Percentiles rank a stretch among this genome's conserved stretches.
These are phyloP conservation scores for Drosophila birchii DNA, from an alignment of 2,888 invertebrate species.

Conservation along the genomic window DNA sequence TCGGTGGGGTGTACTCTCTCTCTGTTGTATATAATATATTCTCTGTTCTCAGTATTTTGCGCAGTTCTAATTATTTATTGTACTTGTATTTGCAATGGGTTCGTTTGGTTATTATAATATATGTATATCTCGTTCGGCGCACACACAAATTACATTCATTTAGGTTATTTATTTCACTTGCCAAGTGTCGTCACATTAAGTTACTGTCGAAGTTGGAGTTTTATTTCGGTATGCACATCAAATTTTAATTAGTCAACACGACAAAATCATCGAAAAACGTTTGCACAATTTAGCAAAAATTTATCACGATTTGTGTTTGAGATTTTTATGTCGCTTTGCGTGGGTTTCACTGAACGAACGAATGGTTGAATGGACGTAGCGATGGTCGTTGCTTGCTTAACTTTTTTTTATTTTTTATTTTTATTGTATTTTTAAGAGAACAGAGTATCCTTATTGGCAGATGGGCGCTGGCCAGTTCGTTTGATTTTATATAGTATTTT, in stretches of 20 bases:
- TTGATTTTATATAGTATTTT: conserved; percentile 42
- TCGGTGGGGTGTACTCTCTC: conserved; percentile 22
- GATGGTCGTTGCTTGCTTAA: conserved; percentile 48
- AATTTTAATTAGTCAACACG: conserved; percentile 64
- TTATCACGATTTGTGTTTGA: conserved; percentile 71
- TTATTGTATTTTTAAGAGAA: neutral
- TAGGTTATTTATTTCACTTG: conserved; percentile 34
- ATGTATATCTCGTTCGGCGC: conserved; percentile 26
- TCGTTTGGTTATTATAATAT: conserved; percentile 20
- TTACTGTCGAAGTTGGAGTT: conserved; percentile 40
- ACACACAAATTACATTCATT: conserved; percentile 3
- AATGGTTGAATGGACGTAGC: conserved; percentile 67
- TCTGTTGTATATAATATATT: neutral
- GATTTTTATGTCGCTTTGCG: conserved; percentile 62
- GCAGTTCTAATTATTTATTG: conserved; percentile 66
- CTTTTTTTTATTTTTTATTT: neutral
- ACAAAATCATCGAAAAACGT: conserved; percentile 56
- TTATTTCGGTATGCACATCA: conserved; percentile 56
- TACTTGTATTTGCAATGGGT: conserved; percentile 26
- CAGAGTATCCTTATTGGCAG: conserved; percentile 31
- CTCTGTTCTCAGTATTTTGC: conserved; percentile 58
- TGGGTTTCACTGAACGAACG: conserved; percentile 56
- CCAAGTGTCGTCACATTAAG: conserved; percentile 41
- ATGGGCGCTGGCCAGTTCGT: conserved; percentile 73
- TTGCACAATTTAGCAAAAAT: conserved; percentile 76